Conservation (phyloP, 2,888 invertebrate species). For the Rhodophaea formosa region DNA sequence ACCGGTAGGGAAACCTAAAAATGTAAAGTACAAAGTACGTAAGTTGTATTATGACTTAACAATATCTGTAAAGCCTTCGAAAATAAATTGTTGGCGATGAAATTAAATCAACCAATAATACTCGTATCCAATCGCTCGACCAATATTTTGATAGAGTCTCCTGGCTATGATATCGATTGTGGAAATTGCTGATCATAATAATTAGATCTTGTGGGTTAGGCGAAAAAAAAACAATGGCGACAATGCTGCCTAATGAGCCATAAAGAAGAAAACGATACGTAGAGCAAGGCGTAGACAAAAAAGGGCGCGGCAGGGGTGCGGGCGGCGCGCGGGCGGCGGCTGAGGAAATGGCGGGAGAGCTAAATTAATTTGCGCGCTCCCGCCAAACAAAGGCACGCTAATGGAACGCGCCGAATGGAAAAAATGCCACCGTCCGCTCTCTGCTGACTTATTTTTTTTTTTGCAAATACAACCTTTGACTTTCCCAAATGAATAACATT, state of each 20-base stretch:
- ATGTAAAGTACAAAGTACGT: too few species aligned
- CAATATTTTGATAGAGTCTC: not conserved
- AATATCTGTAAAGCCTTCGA: too few species aligned
- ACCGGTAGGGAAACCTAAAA: too few species aligned
- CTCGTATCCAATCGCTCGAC: not conserved
- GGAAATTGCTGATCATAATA: slow-evolving; percentile 70
- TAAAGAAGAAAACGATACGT: slow-evolving; percentile 82
- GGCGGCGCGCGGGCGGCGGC: slow-evolving; percentile 52
- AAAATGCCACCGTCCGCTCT: slow-evolving; percentile 82
- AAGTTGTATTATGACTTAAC: too few species aligned
- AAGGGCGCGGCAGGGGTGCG: slow-evolving; percentile 69
- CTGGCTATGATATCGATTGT: slow-evolving; percentile 37
- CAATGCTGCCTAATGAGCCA: slow-evolving; percentile 80
- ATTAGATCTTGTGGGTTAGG: slow-evolving; percentile 73
- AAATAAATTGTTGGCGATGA: too few species aligned
- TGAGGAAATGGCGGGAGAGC: slow-evolving; percentile 80
- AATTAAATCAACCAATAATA: not conserved
- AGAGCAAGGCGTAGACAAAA: slow-evolving; percentile 80
- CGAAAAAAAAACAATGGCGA: slow-evolving; percentile 77
- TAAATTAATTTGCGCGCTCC: slow-evolving; percentile 82
- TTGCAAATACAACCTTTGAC: slow-evolving; percentile 80
- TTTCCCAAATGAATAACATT: slow-evolving; percentile 79
- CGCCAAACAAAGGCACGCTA: slow-evolving; percentile 82
- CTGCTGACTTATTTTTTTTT: slow-evolving; percentile 73
- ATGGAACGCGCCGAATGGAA: slow-evolving; percentile 82